Evolutionary conservation across 1,140 invertebrate species (phyloP).

Genomic region (Oncopodura yosiiana): DNA sequence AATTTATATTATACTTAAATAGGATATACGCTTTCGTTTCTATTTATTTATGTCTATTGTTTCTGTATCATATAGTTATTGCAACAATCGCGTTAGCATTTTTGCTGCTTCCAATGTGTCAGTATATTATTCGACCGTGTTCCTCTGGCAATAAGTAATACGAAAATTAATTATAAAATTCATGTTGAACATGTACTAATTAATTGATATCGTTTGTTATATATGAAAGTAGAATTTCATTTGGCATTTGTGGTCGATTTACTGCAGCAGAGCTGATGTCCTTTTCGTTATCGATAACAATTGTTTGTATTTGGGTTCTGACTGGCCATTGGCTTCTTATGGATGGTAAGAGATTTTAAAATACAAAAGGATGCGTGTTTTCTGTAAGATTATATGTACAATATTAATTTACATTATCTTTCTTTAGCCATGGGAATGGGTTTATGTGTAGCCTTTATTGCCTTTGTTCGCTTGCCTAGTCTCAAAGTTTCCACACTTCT

Average conservation of each 20-base stretch:
- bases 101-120: conserved; percentile 89
- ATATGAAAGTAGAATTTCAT: conserved; percentile 60
- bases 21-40: neutral
- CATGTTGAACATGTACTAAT: neutral
- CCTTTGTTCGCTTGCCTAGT: conserved; percentile 87
- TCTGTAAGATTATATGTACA: conserved; percentile 1
- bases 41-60: conserved; percentile 24
- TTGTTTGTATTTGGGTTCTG: conserved; percentile 92
- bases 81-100: conserved; percentile 93
- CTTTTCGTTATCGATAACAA: conserved; percentile 80
- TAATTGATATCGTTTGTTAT: neutral
- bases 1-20: conserved; percentile 29
- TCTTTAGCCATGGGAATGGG: conserved; percentile 87
- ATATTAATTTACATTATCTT: conserved; percentile 26
- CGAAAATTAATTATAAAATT: neutral
- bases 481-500: conserved; percentile 92
- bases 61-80: conserved; percentile 59
- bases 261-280: conserved; percentile 87
- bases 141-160: conserved; percentile 62
- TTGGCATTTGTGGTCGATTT: conserved; percentile 78
- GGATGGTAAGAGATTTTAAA: conserved; percentile 58
- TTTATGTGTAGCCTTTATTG: conserved; percentile 93
- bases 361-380: neutral
- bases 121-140: conserved; percentile 83
- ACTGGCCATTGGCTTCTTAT: conserved; percentile 96